Conservation (phyloP, 2,113 vertebrate genomes). For the Calonectris borealis region DNA sequence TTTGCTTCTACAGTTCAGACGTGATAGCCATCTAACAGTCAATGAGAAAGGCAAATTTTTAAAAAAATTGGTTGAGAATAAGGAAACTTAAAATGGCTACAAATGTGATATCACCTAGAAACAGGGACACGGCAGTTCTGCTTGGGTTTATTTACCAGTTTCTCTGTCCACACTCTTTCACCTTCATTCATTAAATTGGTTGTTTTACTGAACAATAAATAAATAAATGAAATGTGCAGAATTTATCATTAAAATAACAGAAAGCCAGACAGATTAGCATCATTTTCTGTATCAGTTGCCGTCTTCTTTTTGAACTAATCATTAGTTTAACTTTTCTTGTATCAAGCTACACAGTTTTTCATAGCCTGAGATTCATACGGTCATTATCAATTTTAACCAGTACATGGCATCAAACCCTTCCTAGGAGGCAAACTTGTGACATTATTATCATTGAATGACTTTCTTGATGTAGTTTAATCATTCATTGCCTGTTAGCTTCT, state of each 20-base stretch:
- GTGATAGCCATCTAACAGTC: background rate
- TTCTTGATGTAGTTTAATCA: background rate
- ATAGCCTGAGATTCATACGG: background rate
- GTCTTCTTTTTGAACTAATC: background rate
- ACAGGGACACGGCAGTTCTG: background rate
- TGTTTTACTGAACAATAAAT: background rate
- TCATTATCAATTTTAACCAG: background rate
- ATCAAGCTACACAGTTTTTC: background rate
- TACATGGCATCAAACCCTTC: background rate
- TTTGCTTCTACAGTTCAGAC: conserved; percentile 29
- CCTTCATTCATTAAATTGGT: background rate
- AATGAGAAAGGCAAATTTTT: background rate
- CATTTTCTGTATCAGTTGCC: background rate
- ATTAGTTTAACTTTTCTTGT: background rate
- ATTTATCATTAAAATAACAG: background rate
- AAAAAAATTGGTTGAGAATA: background rate
- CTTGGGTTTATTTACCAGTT: background rate
- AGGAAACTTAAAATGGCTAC: background rate
- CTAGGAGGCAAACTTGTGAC: background rate
- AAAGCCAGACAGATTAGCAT: background rate
- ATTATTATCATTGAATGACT: background rate
- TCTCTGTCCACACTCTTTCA: background rate
- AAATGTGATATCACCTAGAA: background rate
- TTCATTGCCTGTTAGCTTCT: background rate
- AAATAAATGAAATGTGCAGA: background rate